Evolutionary conservation across 2,113 vertebrate species (phyloP).

Genomic region (Rhynchomys soricoides): DNA sequence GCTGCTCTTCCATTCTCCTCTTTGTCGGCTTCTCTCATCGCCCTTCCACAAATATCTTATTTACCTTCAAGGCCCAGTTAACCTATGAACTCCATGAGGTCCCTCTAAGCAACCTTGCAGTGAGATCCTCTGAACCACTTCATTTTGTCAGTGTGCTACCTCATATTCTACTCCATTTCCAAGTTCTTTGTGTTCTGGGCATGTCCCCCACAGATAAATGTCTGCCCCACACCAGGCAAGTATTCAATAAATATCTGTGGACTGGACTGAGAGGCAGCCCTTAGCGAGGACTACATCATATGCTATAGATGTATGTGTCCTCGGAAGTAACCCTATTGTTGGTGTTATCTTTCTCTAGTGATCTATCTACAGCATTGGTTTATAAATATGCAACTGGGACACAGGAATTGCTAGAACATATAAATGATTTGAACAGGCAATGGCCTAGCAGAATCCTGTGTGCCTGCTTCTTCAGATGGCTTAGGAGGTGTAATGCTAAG

Average conservation of each 20-base stretch:
- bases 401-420: neutral
- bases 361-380: neutral
- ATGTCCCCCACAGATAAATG: neutral
- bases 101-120: neutral
- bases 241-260: neutral
- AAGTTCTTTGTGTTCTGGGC: constrained; percentile 4
- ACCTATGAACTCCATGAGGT: neutral
- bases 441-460: neutral
- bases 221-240: neutral
- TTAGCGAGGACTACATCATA: neutral
- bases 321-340: neutral
- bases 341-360: neutral
- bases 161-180: neutral
- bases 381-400: neutral
- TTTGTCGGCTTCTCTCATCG: no score
- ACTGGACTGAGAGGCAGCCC: neutral
- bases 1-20: neutral
- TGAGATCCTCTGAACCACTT: neutral
- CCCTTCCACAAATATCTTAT: neutral
- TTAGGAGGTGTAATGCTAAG: neutral
- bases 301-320: neutral
- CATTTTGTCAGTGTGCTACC: neutral
- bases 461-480: neutral
- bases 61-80: neutral
- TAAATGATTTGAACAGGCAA: neutral